Conservation (phyloP, 1,140 invertebrate species). For the Hylaeus anthracinus region DNA sequence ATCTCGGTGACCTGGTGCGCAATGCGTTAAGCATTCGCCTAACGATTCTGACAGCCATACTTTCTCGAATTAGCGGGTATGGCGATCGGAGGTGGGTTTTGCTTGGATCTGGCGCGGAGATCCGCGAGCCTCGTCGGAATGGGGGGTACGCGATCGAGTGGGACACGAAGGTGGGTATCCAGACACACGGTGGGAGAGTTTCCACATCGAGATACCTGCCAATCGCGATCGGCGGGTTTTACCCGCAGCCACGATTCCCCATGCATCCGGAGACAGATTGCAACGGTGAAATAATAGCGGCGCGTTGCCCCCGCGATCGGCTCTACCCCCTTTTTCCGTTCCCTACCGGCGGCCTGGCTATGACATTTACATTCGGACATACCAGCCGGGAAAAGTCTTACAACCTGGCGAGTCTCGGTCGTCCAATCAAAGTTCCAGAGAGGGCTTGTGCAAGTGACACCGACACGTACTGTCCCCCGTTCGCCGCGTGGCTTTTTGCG, state of each 20-base stretch:
- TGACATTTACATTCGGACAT: slow-evolving; percentile 47
- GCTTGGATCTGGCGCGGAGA: slow-evolving; percentile 5
- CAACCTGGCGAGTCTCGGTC: slow-evolving; percentile 15
- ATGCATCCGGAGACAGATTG: slow-evolving; percentile 40
- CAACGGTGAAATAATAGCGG: slow-evolving; percentile 42
- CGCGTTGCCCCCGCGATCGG: neutral
- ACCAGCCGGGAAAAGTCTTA: slow-evolving; percentile 49
- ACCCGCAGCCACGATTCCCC: slow-evolving; percentile 23
- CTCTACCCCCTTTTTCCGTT: neutral
- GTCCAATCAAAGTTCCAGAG: slow-evolving; percentile 68
- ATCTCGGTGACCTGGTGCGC: too few relatives aligned
- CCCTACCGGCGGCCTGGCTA: neutral
- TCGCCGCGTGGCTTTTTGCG: slow-evolving; percentile 11
- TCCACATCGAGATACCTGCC: slow-evolving; percentile 64
- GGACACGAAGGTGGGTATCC: slow-evolving; percentile 42
- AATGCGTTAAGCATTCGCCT: slow-evolving; percentile 11
- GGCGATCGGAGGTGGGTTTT: slow-evolving; percentile 60
- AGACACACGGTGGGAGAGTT: slow-evolving; percentile 59
- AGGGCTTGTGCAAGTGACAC: slow-evolving; percentile 37
- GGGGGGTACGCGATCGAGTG: slow-evolving; percentile 18
- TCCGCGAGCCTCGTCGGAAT: slow-evolving; percentile 29
- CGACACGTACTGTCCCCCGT: slow-evolving; percentile 10
- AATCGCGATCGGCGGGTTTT: slow-evolving; percentile 57
- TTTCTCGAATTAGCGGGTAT: slow-evolving; percentile 67
- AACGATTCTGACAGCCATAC: slow-evolving; percentile 61